These are phyloP conservation scores for Cotesia congregata DNA, from an alignment of 2,888 invertebrate species.

Conservation along the genomic window DNA sequence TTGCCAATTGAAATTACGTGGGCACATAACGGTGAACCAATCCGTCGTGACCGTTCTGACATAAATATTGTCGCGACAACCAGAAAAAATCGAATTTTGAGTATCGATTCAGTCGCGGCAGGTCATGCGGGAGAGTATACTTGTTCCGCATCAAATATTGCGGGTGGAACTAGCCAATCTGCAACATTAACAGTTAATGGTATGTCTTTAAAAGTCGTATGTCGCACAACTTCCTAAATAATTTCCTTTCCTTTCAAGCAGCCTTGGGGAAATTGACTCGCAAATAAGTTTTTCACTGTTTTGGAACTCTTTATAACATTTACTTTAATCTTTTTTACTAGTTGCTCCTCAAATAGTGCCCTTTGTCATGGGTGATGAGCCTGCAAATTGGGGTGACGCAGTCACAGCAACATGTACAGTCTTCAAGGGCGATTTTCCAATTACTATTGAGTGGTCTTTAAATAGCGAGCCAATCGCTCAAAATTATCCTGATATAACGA, in stretches of 20 bases:
- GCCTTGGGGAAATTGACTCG: constrained; percentile 32
- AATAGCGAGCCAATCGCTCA: constrained; percentile 73
- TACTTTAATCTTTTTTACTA: constrained; percentile 55
- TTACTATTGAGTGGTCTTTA: constrained; percentile 80
- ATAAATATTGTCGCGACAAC: constrained; percentile 69
- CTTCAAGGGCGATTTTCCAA: constrained; percentile 79
- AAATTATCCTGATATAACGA: constrained; percentile 52
- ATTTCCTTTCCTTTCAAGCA: constrained; percentile 44
- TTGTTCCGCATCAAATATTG: constrained; percentile 72
- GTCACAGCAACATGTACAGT: constrained; percentile 74
- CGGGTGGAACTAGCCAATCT: constrained; percentile 72
- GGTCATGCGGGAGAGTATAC: constrained; percentile 73
- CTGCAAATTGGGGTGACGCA: constrained; percentile 77
- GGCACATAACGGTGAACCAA: constrained; percentile 67
- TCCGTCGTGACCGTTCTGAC: constrained; percentile 63
- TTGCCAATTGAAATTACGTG: constrained; percentile 76
- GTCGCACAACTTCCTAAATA: constrained; percentile 47
- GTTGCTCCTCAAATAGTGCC: constrained; percentile 82
- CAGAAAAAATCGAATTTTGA: constrained; percentile 72
- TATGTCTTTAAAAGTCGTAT: constrained; percentile 55
- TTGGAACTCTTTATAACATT: neutral
- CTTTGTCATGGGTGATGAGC: constrained; percentile 80
- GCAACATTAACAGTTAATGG: constrained; percentile 73
- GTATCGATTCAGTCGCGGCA: constrained; percentile 72
- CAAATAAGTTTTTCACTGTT: neutral